These are phyloP conservation scores for Drosophila watanabei DNA, from an alignment of 1,140 invertebrate species.

Conservation along the genomic window DNA sequence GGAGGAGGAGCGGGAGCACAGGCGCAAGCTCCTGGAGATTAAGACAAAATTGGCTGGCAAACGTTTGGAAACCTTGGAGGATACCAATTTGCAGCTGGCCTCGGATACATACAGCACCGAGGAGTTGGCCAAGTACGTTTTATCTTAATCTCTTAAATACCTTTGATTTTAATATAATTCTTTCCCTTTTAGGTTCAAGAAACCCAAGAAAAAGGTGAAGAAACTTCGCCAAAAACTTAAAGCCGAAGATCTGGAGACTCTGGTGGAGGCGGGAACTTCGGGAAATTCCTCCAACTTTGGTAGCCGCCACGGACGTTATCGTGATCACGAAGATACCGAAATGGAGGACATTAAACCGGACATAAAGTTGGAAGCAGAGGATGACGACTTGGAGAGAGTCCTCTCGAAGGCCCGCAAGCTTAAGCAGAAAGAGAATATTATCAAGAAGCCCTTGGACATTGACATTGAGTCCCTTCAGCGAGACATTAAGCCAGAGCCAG, in stretches of 20 bases:
- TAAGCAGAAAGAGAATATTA: conserved; percentile 88
- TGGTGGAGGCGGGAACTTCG: conserved; percentile 63
- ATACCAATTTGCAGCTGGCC: conserved; percentile 90
- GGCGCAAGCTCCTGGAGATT: conserved; percentile 86
- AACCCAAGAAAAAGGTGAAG: conserved; percentile 95
- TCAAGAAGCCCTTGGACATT: conserved; percentile 83
- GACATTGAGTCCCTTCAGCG: conserved; percentile 84
- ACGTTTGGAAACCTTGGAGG: conserved; percentile 90
- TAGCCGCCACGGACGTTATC: conserved; percentile 85
- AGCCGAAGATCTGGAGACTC: conserved; percentile 87
- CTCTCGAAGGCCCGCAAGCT: conserved; percentile 91
- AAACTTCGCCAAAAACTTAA: conserved; percentile 87
- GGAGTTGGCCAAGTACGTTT: conserved; percentile 89
- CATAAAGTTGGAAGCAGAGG: conserved; percentile 89
- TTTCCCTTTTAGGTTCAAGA: conserved; percentile 92
- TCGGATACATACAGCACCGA: conserved; percentile 95
- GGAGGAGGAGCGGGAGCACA: conserved; percentile 86
- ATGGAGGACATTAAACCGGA: conserved; percentile 86
- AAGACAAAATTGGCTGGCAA: conserved; percentile 89
- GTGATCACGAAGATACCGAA: conserved; percentile 81
- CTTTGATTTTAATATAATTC: not conserved
- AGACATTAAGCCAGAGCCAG: conserved; percentile 86
- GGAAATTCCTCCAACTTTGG: conserved; percentile 86
- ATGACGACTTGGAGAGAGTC: conserved; percentile 90
- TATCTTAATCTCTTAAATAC: not conserved